These are phyloP conservation scores for Latheticus oryzae DNA, from an alignment of 2,888 invertebrate species.

Conservation along the genomic window DNA sequence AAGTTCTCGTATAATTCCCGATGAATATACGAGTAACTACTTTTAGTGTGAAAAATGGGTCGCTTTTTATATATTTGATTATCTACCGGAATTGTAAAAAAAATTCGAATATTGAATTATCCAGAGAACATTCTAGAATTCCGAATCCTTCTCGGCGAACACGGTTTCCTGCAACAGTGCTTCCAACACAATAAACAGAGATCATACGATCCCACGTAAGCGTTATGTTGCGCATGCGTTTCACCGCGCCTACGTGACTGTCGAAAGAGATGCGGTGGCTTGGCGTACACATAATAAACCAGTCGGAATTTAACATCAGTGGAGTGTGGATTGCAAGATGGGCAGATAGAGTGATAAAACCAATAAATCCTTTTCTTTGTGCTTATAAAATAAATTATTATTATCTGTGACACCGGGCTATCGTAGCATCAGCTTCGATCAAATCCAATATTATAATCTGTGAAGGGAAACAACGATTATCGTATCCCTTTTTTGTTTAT, in stretches of 20 bases:
- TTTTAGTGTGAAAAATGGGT: no score
- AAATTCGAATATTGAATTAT: not conserved
- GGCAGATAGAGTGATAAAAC: slow-evolving; percentile 61
- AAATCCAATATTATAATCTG: not conserved
- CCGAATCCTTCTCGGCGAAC: no score
- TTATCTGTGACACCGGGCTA: slow-evolving; percentile 52
- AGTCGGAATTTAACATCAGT: slow-evolving; percentile 65
- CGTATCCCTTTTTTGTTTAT: slow-evolving; percentile 17
- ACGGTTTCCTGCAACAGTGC: slow-evolving; percentile 12
- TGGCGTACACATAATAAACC: slow-evolving; percentile 43
- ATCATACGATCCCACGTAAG: slow-evolving; percentile 46
- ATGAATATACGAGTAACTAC: no score
- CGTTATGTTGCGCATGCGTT: slow-evolving; percentile 24
- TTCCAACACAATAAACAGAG: slow-evolving; percentile 17
- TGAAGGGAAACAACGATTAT: slow-evolving; percentile 4
- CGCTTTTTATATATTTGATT: no score
- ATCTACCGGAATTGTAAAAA: not conserved
- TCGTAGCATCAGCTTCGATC: slow-evolving; percentile 24
- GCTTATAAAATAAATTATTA: slow-evolving; percentile 53
- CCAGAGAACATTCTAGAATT: slow-evolving; percentile 17
- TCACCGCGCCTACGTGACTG: slow-evolving; percentile 39
- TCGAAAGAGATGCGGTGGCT: slow-evolving; percentile 33
- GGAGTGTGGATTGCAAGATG: slow-evolving; percentile 57
- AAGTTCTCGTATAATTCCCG: no score
- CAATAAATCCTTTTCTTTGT: slow-evolving; percentile 60